These are phyloP conservation scores for Hymenopus coronatus DNA, from an alignment of 2,888 invertebrate genomes.

Conservation along the genomic window DNA sequence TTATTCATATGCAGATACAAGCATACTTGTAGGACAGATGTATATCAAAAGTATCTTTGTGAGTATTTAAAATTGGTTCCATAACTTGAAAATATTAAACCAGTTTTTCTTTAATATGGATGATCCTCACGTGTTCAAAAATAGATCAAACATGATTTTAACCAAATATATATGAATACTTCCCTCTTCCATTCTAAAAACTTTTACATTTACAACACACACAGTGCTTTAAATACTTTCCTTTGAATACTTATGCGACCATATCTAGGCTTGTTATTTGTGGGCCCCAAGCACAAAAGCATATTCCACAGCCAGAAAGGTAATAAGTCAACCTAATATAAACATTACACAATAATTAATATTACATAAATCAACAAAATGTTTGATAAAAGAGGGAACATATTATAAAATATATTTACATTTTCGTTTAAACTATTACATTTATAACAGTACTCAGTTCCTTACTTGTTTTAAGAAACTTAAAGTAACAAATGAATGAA, in stretches of 20 bases:
- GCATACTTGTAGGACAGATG: neutral
- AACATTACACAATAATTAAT: neutral
- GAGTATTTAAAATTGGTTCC: neutral
- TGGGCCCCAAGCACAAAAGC: slow-evolving; percentile 4
- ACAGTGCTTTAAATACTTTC: neutral
- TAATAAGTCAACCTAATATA: neutral
- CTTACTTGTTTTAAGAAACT: neutral
- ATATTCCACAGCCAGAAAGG: neutral
- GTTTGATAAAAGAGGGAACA: neutral
- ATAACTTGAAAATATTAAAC: neutral
- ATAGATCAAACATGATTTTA: neutral
- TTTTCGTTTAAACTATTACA: neutral
- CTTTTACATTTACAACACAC: neutral
- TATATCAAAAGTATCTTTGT: neutral
- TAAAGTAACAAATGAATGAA: neutral
- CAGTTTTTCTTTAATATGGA: neutral
- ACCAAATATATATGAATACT: neutral
- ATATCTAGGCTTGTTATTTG: slow-evolving; percentile 2
- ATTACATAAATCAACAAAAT: neutral
- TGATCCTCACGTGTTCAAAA: neutral
- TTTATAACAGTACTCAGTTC: neutral
- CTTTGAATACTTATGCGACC: neutral
- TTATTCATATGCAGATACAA: too few relatives aligned
- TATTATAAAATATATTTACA: neutral
- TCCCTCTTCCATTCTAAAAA: neutral